phyloP scores from a whole-genome alignment of 35 echinoderm and acorn worm genomes.

The Hemicentrotus pulcherrimus region DNA sequence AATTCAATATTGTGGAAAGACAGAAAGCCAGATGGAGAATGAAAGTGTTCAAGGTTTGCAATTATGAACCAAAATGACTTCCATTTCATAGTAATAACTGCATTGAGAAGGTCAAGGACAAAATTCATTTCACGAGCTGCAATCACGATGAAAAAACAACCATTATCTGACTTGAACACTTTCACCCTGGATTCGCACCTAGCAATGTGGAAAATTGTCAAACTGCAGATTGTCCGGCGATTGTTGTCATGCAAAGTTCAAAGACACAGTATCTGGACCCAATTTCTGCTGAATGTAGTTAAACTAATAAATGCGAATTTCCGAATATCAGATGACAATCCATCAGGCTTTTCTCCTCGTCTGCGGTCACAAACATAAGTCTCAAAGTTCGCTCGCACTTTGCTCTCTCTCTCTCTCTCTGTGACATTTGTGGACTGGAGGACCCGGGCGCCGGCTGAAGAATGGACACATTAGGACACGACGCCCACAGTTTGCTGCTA shows the following conservation, averaged over 20 bases:
- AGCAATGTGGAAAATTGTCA: neutral
- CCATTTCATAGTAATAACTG: neutral
- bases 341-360: slow-evolving; percentile 7
- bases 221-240: neutral
- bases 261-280: slow-evolving; percentile 8
- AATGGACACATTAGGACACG: neutral
- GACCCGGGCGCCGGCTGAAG: neutral
- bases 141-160: neutral
- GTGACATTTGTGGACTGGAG: neutral
- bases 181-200: neutral
- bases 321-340: slow-evolving; percentile 17
- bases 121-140: neutral
- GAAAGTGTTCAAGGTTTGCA: neutral
- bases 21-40: neutral
- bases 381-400: neutral
- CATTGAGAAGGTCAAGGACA: neutral
- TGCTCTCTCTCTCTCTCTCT: neutral
- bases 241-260: neutral
- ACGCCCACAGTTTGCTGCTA: neutral
- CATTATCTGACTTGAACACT: neutral
- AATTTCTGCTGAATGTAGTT: slow-evolving; percentile 5
- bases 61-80: neutral
- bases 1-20: neutral
- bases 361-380: neutral
- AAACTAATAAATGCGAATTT: slow-evolving; percentile 14